Base-by-base conservation (phyloP, 2,888 invertebrate species). In the Pachydiplax longipennis region DNA sequence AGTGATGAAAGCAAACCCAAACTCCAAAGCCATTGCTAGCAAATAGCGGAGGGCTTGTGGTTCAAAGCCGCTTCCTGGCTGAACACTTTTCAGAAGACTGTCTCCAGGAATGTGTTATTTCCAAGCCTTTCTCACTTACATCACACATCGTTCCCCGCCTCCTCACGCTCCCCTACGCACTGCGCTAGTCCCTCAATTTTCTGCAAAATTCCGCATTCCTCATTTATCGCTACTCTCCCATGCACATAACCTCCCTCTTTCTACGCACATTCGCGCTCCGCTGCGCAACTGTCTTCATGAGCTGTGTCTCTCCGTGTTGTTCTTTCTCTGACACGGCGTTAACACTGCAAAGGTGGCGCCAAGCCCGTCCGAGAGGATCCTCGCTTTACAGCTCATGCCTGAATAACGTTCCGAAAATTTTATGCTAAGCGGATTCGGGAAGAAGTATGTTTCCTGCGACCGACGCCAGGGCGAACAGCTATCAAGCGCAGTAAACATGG, bases 221-320 rank as follows among this genome's bases (percentile, higher is more conserved):
- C 44, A n/a, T 6, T 12, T 25, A 65, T 65, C n/a, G n/a, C 65
- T 25, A n/a, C 8, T 65, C 65, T 65, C 65, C n/a, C 25, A 22
- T 65, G n/a, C 65, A 65, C 22, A 22, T 12, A n/a, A 65, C 61
- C n/a, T 65, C 65, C 25, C 61, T 61, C 22, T 61, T 25, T 65
- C 65, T 61, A 61, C 22, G 18, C 83, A 31, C 83, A 35, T 58
- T 31, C 35, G 83, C 83, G 83, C 83, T 83, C 58, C 83, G 83
- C 53, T 58, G 58, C 58, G 53, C 83, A 35, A 53, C 35, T 58
- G 58, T 58, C 37, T 58, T 58, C 83, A 58, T 37, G 83, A 58
- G 44, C 83, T 61, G 37, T 44, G 58, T 58, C 37, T 48, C 37
- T 83, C 58, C 58, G 22, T 6, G 15, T 22, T 31, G 18, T 2